Base-by-base conservation (phyloP, 2,113 vertebrate genomes). In the Mesembrinibis cayennensis region DNA sequence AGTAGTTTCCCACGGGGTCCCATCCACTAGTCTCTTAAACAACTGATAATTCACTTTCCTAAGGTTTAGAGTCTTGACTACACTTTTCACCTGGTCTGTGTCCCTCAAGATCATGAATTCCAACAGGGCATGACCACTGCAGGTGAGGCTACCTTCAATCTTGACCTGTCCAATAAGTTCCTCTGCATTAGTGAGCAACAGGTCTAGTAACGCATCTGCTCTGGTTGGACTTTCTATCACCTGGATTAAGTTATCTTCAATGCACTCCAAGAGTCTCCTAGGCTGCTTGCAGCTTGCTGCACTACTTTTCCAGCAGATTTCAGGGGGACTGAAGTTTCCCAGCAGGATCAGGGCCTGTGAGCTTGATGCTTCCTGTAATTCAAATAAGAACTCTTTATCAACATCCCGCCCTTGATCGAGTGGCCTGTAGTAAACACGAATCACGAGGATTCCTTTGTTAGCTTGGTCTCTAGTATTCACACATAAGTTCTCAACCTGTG, bases 381-480 rank as follows among this genome's bases (percentile, higher is more conserved):
- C 25, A 89, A 16, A 38, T 32, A 63, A 55, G n/a, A 42, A 26
- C 13, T 32, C 38, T 58, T 42, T 9, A 44, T 59, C 34, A 65
- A 27, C 11, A 59, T 7, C 16, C 3, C 87, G 7, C 5, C 6
- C 11, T 61, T 76, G 23, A 26, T 2, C 2, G 0, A 7, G 17
- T 22, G 27, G 4, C 21, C 15, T 45, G 27, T 29, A 45, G 25
- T 36, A 82, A 70, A 50, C 4, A 50, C 0, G 1, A 55, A 44
- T 11, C 10, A 40, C 1, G 5, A 66, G 18, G 38, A 65, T 50
- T 65, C 11, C 11, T 50, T 69, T 82, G 20, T 13, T 13, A 2
- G 11, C 27, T 69, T 30, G 2, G 2, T 53, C 22, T 63, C 34
- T 73, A 82, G 58, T 23, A 38, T 7, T 42, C 25, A 58, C 18